Percentiles rank a stretch among this genome's conserved stretches.
These are phyloP conservation scores for Mesocricetus auratus DNA, from an alignment of 2,113 vertebrate genomes.

Conservation along the genomic window DNA sequence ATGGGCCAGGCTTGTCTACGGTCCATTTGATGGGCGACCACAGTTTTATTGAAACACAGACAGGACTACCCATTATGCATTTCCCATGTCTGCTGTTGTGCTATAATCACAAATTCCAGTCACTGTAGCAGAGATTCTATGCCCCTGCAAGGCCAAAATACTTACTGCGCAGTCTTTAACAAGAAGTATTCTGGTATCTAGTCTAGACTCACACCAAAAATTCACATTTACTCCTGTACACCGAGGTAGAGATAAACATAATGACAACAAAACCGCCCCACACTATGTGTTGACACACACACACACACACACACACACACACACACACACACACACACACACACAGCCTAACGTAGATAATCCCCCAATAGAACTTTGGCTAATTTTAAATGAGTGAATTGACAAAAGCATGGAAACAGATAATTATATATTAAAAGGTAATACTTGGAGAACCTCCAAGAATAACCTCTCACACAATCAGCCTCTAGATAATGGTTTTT, in stretches of 20 bases:
- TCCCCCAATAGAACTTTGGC: neutral
- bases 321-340: too few relatives aligned
- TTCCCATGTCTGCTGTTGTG: neutral
- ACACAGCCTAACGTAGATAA: neutral
- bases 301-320: too few relatives aligned
- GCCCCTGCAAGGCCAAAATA: neutral
- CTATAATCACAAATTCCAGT: neutral
- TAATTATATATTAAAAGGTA: neutral
- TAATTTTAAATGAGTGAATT: slow-evolving; percentile 16
- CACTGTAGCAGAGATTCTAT: neutral
- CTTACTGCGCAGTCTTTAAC: neutral
- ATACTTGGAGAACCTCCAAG: neutral
- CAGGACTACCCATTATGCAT: neutral
- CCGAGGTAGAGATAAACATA: neutral
- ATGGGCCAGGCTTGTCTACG: neutral
- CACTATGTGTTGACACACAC: neutral
- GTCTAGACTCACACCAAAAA: neutral
- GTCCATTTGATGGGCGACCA: neutral
- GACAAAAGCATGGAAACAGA: neutral
- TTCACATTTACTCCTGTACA: neutral
- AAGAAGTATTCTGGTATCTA: neutral
- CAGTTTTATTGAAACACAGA: slow-evolving; percentile 13
- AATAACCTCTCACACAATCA: neutral
- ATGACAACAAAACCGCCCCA: neutral
- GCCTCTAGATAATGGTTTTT: neutral